phyloP scores from a whole-genome alignment of 1,140 invertebrate species.

The Eumaeus atala region DNA sequence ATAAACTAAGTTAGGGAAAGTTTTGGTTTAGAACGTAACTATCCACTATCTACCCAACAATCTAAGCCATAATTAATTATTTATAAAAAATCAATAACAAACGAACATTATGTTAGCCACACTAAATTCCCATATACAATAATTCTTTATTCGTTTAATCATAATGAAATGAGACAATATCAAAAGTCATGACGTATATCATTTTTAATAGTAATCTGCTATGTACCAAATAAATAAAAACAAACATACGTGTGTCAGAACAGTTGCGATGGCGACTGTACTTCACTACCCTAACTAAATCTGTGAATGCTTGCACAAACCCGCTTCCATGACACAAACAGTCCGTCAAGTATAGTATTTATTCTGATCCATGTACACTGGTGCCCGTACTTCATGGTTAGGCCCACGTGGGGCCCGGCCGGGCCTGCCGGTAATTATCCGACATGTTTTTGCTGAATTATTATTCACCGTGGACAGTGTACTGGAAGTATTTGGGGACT shows the following conservation, averaged over 20 bases:
- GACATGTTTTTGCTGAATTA: slow-evolving; percentile 68
- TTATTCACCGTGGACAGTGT: slow-evolving; percentile 59
- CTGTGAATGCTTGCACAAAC: slow-evolving; percentile 74
- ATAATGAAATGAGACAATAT: not conserved
- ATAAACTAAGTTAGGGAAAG: too few relatives aligned
- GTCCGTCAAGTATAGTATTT: slow-evolving; percentile 61
- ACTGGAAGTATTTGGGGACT: slow-evolving; percentile 35
- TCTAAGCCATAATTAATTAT: too few relatives aligned
- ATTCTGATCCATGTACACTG: slow-evolving; percentile 28
- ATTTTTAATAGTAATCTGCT: too few relatives aligned
- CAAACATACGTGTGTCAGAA: not conserved
- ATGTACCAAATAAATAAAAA: too few relatives aligned
- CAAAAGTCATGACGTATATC: too few relatives aligned
- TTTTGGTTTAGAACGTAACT: too few relatives aligned
- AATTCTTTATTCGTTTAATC: too few relatives aligned
- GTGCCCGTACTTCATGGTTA: slow-evolving; percentile 52
- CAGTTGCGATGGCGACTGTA: slow-evolving; percentile 39
- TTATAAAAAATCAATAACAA: too few relatives aligned
- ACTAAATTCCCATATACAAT: too few relatives aligned
- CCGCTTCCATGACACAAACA: slow-evolving; percentile 73
- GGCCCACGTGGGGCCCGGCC: slow-evolving; percentile 51
- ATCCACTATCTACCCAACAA: too few relatives aligned
- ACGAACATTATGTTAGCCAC: too few relatives aligned
- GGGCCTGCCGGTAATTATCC: slow-evolving; percentile 64
- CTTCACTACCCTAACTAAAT: slow-evolving; percentile 65